These are phyloP conservation scores for Drosophila quadrilineata DNA, from an alignment of 1,140 invertebrate species.

Conservation along the genomic window DNA sequence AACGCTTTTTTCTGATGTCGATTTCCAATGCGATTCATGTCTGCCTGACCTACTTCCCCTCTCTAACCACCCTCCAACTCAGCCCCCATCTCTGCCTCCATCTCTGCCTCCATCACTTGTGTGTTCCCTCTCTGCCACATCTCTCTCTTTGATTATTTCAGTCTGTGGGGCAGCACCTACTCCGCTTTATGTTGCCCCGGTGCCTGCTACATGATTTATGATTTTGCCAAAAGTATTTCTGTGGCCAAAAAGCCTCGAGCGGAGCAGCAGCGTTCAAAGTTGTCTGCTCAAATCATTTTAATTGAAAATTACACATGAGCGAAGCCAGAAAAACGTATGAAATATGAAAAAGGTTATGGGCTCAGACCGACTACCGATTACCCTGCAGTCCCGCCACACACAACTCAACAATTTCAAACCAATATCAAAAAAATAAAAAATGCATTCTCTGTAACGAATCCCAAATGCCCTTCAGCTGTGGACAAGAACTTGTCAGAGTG, in stretches of 20 bases:
- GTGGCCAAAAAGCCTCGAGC: slow-evolving; percentile 58
- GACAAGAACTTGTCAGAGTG: no score
- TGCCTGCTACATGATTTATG: slow-evolving; percentile 75
- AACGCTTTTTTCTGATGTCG: slow-evolving; percentile 56
- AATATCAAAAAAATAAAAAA: no score
- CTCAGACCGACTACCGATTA: not conserved
- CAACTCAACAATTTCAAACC: no score
- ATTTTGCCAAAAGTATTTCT: slow-evolving; percentile 73
- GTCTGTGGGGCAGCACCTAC: not conserved
- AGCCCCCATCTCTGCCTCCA: not conserved
- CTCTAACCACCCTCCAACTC: not conserved
- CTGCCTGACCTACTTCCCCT: slow-evolving; percentile 27
- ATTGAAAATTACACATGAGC: slow-evolving; percentile 80
- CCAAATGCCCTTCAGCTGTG: no score
- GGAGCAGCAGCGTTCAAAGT: slow-evolving; percentile 62
- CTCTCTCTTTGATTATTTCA: not conserved
- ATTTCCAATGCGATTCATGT: slow-evolving; percentile 74
- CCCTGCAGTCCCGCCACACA: no score
- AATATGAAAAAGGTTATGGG: not conserved
- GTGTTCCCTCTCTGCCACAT: not conserved
- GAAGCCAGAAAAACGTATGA: slow-evolving; percentile 42
- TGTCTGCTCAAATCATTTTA: slow-evolving; percentile 79
- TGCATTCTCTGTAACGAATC: no score
- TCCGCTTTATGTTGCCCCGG: not conserved
- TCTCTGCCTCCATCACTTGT: not conserved